Conservation (phyloP, 2,113 vertebrate species). For the Xiphophorus couchianus region DNA sequence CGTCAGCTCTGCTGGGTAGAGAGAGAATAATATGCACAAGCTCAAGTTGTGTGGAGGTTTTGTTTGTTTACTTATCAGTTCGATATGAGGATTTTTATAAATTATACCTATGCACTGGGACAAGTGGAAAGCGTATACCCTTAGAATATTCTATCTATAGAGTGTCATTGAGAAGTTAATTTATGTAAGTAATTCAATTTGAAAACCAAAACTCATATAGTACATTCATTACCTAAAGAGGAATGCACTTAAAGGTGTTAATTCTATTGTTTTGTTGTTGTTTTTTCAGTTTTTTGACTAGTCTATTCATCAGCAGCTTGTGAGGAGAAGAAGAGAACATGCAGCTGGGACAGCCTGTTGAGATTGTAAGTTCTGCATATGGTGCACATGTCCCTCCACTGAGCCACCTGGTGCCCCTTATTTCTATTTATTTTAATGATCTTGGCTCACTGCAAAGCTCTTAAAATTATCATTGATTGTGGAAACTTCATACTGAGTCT, state of each 20-base stretch:
- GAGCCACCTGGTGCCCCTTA: too few species aligned
- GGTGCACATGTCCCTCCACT: too few species aligned
- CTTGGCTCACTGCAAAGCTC: neutral
- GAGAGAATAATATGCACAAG: constrained; percentile 6
- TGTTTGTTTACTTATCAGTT: neutral
- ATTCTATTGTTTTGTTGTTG: too few species aligned
- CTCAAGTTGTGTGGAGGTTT: too few species aligned
- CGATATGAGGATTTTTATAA: neutral
- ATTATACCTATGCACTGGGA: neutral
- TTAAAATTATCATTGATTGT: neutral
- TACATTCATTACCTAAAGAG: neutral
- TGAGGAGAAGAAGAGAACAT: too few species aligned
- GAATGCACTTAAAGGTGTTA: too few species aligned
- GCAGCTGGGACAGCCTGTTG: too few species aligned
- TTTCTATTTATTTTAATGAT: neutral
- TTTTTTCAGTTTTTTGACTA: too few species aligned
- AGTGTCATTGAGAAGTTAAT: neutral
- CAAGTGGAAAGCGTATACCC: neutral
- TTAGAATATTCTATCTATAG: neutral
- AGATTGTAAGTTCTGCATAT: too few species aligned
- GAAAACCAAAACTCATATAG: neutral
- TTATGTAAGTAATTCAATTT: neutral
- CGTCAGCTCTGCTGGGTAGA: constrained; percentile 17
- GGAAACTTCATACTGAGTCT: neutral
- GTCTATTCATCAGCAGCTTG: too few species aligned